phyloP scores from a whole-genome alignment of 2,113 vertebrate genomes.

The Otolemur garnettii region DNA sequence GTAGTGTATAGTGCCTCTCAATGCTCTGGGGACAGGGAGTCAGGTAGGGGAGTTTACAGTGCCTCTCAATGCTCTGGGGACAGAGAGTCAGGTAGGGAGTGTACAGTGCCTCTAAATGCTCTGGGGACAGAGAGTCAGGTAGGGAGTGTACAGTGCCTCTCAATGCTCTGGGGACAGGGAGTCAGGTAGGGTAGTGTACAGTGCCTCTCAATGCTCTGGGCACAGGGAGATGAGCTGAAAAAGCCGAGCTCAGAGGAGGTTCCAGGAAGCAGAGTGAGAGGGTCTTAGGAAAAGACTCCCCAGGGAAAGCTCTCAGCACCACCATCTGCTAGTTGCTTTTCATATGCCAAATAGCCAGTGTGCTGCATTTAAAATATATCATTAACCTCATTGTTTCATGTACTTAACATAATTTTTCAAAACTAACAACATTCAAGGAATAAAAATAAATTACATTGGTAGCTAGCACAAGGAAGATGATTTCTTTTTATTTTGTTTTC shows the following conservation, averaged over 20 bases:
- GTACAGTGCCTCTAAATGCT: no score
- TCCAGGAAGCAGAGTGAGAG: neutral
- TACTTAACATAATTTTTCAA: neutral
- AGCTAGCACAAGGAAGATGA: neutral
- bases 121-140: neutral
- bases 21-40: neutral
- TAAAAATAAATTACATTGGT: neutral
- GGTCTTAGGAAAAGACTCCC: neutral
- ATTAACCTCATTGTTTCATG: neutral
- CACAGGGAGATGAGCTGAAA: rapidly evolving
- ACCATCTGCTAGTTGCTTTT: neutral
- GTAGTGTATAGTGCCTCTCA: no score
- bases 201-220: neutral
- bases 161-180: no score
- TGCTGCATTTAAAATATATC: neutral
- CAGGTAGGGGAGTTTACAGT: no score
- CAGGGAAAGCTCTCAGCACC: neutral
- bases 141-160: no score
- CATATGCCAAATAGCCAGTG: rapidly evolving
- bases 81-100: no score
- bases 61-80: no score
- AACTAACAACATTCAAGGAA: neutral
- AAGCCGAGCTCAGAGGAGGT: neutral
- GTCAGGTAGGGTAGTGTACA: no score
- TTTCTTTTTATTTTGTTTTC: neutral